Conservation (phyloP, 2,888 invertebrate genomes). For the Limnephilus auricula region DNA sequence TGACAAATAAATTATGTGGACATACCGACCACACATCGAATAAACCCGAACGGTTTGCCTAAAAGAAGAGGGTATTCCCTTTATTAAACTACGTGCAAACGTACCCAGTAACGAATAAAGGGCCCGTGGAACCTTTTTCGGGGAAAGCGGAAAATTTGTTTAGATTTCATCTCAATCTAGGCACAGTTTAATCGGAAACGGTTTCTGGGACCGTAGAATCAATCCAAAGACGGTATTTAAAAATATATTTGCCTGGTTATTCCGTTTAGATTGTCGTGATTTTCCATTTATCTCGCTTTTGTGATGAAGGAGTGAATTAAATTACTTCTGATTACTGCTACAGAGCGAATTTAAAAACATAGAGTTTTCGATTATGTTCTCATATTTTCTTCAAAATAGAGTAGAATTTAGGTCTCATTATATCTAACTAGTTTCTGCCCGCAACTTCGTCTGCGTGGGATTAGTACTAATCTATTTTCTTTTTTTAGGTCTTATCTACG, state of each 20-base stretch:
- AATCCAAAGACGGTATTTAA: not conserved
- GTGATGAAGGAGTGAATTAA: not conserved
- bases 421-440: no score
- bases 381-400: no score
- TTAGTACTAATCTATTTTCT: no score
- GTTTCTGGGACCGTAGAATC: not conserved
- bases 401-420: no score
- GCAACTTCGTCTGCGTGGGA: no score
- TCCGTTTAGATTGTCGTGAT: not conserved
- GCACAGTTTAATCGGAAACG: not conserved
- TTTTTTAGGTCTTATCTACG: no score
- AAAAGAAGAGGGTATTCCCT: conserved; percentile 9
- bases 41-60: conserved; percentile 5
- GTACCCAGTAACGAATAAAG: conserved; percentile 23
- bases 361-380: no score
- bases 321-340: not conserved
- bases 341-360: not conserved
- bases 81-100: conserved; percentile 40
- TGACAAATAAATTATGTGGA: conserved; percentile 40
- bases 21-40: conserved; percentile 29
- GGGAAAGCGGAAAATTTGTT: conserved; percentile 33
- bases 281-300: not conserved
- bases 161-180: conserved; percentile 22
- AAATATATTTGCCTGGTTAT: not conserved
- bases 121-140: not conserved